Evolutionary conservation across 2,113 vertebrate species (phyloP), one percentile per base, ranked within the genome.

Genomic region (Indicator indicator): DNA sequence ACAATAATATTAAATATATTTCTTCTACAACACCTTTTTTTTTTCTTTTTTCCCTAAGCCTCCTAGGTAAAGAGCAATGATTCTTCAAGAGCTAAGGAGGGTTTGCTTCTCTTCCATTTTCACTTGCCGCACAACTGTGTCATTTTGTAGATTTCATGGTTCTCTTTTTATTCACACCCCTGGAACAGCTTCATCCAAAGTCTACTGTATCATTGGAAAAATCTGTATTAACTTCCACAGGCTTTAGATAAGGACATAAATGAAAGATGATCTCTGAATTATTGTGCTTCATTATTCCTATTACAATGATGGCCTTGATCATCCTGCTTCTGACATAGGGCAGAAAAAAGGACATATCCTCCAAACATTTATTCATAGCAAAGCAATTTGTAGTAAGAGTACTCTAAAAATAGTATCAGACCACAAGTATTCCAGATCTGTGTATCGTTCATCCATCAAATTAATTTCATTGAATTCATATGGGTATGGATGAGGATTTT

Each of bases 311-410:
- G 12, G 64, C 38, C 75, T 93, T 95, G 65, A 70, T 71, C 64
- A 40, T 74, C 23, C 44, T 80, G 50, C 26, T 77, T 89, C 65
- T 93, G 56, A 77, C 64, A 79, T 2, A 68, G 11, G 56, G 18
- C 52, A 77, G 64, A 44, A 85, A 81, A 85, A 85, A 89, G 36
- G n/a, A 89, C 58, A 81, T 12, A 77, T 74, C n/a, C 38, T 89
- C 60, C 73, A 95, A 88, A 93, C 27, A 56, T 73, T 67, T 87
- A 58, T 80, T 74, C 64, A 36, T 91, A 78, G 42, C 54, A 77
- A 96, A 91, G n/a, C 32, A 93, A 91, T 91, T 86, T 88, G 40
- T n/a, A 44, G 27, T 44, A 46, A 76, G 52, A 91, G 6, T 91
- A 77, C 89, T 89, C 71, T 5, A 23, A 82, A 89, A 93, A 85